Conservation (phyloP, 2,797 vertebrate species). For the Gobio occitaniae region DNA sequence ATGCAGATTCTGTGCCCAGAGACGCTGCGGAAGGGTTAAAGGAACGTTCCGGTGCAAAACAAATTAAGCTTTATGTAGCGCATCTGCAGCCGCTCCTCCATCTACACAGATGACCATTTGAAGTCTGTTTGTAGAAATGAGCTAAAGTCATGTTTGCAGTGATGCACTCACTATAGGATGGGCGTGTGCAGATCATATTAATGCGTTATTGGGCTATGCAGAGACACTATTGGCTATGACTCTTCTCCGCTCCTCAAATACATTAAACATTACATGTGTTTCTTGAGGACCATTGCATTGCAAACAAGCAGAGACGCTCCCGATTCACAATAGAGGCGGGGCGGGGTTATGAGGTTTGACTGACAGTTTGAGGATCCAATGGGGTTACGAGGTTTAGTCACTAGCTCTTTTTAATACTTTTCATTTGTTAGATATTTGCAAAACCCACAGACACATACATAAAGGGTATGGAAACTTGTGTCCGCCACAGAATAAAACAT, state of each 20-base stretch:
- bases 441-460: not conserved
- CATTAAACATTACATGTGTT: not conserved
- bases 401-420: not conserved
- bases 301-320: not conserved
- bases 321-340: not conserved
- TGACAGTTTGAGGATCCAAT: not conserved
- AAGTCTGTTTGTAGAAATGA: not conserved
- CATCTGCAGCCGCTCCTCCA: not conserved
- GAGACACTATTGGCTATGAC: not conserved
- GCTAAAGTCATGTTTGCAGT: not conserved
- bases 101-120: not conserved
- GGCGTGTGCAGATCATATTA: not conserved
- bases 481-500: no score
- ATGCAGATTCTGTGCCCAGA: conserved; percentile 12
- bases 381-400: not conserved
- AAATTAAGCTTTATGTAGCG: not conserved
- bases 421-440: not conserved
- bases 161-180: not conserved
- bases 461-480: not conserved
- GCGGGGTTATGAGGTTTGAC: not conserved
- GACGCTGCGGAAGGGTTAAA: not conserved
- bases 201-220: not conserved
- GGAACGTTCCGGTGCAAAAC: not conserved
- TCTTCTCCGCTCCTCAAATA: not conserved
- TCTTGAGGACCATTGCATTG: not conserved